These are phyloP conservation scores for Drosophila eohydei DNA, from an alignment of 2,888 invertebrate species.

Conservation along the genomic window DNA sequence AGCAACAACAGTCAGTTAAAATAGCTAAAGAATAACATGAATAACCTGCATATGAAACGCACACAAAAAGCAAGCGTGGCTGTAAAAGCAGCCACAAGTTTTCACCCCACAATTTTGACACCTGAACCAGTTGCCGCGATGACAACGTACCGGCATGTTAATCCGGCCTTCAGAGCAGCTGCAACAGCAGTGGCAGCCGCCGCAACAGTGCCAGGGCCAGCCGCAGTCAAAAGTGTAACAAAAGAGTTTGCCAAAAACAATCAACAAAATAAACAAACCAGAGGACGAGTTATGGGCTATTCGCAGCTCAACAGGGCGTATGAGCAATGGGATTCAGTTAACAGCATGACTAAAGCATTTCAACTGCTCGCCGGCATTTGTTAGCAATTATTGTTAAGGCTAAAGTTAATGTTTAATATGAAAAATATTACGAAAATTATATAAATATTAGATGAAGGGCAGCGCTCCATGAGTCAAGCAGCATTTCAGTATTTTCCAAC, in stretches of 20 bases:
- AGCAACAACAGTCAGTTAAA: slow-evolving; percentile 21
- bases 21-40: slow-evolving; percentile 60
- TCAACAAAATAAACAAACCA: slow-evolving; percentile 32
- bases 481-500: background rate
- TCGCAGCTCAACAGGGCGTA: slow-evolving; percentile 39
- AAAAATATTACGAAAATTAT: background rate
- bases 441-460: background rate
- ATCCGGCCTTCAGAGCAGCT: slow-evolving; percentile 36
- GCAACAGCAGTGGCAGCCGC: slow-evolving; percentile 18
- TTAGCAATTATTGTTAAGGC: slow-evolving; percentile 4
- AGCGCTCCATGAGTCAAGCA: background rate
- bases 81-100: slow-evolving; percentile 74
- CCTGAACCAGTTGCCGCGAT: slow-evolving; percentile 74
- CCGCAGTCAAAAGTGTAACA: slow-evolving; percentile 36
- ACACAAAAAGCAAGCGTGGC: slow-evolving; percentile 55
- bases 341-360: slow-evolving; percentile 32
- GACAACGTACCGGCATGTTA: slow-evolving; percentile 67
- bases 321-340: slow-evolving; percentile 40
- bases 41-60: slow-evolving; percentile 68
- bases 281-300: slow-evolving; percentile 6
- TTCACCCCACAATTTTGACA: slow-evolving; percentile 73
- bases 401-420: slow-evolving; percentile 1
- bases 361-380: background rate
- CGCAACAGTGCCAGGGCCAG: slow-evolving; percentile 28
- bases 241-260: slow-evolving; percentile 58